A percentile compares a stretch with the other conserved stretches of the same genome.
phyloP scores from a whole-genome alignment of 2,888 invertebrate species.

The Tipula confusa region DNA sequence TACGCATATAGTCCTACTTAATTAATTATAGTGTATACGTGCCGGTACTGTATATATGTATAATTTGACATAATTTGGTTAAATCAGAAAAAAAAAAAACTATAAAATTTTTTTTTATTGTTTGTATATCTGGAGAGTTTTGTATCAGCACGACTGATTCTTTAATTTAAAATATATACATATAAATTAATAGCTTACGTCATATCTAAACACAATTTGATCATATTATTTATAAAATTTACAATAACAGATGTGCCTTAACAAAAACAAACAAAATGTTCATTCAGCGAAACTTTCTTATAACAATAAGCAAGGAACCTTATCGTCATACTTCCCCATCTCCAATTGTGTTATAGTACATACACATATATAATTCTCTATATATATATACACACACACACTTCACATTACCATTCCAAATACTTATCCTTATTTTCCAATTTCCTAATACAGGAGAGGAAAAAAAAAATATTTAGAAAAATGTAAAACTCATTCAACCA shows the following conservation, averaged over 20 bases:
- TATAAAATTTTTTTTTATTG: too few species aligned
- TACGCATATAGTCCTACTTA: too few species aligned
- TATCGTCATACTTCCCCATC: neutral
- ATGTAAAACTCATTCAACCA: slow-evolving; percentile 20
- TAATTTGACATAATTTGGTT: too few species aligned
- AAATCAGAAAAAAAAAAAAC: too few species aligned
- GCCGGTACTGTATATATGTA: too few species aligned
- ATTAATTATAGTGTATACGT: too few species aligned
- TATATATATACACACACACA: neutral
- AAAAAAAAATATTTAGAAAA: slow-evolving; percentile 13
- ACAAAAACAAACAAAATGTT: neutral
- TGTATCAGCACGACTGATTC: neutral
- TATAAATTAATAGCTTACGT: neutral
- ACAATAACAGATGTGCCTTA: neutral
- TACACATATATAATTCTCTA: neutral
- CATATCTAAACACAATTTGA: slow-evolving; percentile 3
- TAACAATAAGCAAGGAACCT: neutral
- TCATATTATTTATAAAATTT: neutral
- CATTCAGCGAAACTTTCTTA: slow-evolving; percentile 3
- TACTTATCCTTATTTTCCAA: neutral
- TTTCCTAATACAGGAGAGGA: slow-evolving; percentile 25
- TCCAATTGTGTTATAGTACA: neutral
- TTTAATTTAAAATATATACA: neutral
- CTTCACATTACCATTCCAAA: neutral
- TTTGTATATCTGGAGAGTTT: neutral